Conservation (phyloP, 2,888 invertebrate species). For the Cynaeus angustus region DNA sequence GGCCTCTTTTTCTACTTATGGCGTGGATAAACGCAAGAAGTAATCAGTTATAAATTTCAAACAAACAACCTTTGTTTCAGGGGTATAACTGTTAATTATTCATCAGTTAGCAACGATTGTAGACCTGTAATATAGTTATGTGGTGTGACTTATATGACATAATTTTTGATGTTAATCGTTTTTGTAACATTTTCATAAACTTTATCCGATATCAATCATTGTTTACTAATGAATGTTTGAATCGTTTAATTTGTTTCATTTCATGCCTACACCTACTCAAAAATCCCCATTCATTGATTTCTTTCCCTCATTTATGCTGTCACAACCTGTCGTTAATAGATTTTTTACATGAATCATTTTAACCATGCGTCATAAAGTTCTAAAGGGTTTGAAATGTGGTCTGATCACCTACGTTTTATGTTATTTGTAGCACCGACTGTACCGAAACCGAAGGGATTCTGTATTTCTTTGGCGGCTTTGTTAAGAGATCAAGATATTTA, state of each 20-base stretch:
- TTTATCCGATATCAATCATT: no score
- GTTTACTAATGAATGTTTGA: background rate
- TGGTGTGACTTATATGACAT: no score
- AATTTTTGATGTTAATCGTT: no score
- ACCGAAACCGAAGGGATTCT: slow-evolving; percentile 50
- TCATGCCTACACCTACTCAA: background rate
- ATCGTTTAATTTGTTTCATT: background rate
- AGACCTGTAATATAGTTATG: no score
- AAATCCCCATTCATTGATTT: background rate
- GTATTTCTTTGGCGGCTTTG: slow-evolving; percentile 60
- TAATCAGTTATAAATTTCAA: background rate
- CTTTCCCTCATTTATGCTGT: slow-evolving; percentile 1
- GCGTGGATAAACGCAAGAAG: background rate
- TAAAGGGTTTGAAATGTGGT: slow-evolving; percentile 3
- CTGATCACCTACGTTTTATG: background rate
- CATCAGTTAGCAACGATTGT: no score
- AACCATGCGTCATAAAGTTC: background rate
- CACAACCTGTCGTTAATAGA: background rate
- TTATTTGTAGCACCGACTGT: slow-evolving; percentile 16
- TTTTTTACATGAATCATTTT: slow-evolving; percentile 13
- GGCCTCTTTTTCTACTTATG: background rate
- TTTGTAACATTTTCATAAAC: no score
- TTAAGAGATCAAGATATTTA: slow-evolving; percentile 57
- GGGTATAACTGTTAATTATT: no score
- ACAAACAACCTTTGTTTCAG: no score